phyloP scores from a whole-genome alignment of 2,888 invertebrate species.

The Teinopalpus imperialis region DNA sequence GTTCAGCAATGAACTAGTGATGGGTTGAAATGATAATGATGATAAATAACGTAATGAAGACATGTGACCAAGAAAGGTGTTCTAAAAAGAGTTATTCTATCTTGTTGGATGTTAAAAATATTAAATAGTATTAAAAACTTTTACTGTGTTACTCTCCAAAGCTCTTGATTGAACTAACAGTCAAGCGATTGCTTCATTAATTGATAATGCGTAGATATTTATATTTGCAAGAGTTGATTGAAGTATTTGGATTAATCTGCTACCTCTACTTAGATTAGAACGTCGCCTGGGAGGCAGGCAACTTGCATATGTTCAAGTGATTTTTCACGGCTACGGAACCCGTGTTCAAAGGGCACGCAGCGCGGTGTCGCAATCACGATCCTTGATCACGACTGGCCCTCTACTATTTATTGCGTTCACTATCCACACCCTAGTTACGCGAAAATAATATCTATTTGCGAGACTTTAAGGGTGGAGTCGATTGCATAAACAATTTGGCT shows the following conservation, averaged over 20 bases:
- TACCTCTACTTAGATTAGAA: conserved; percentile 66
- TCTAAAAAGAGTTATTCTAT: too few relatives aligned
- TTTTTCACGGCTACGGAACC: conserved; percentile 80
- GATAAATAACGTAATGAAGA: too few relatives aligned
- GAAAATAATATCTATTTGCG: conserved; percentile 43
- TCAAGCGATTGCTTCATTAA: too few relatives aligned
- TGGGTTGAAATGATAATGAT: too few relatives aligned
- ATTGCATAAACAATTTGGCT: conserved; percentile 34
- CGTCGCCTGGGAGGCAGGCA: conserved; percentile 57
- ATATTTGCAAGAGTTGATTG: too few relatives aligned
- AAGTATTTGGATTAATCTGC: conserved; percentile 38
- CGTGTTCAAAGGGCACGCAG: conserved; percentile 79
- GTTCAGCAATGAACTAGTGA: too few relatives aligned
- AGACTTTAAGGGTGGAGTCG: conserved; percentile 37
- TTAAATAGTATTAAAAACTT: too few relatives aligned
- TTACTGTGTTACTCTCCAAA: too few relatives aligned
- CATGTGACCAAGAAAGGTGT: too few relatives aligned
- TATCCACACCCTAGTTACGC: conserved; percentile 31
- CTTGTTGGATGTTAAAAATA: too few relatives aligned
- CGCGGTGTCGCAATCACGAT: conserved; percentile 79
- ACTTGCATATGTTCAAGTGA: conserved; percentile 77
- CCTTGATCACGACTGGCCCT: conserved; percentile 76
- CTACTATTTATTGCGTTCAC: conserved; percentile 60
- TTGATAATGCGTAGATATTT: too few relatives aligned
- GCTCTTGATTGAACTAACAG: too few relatives aligned